These are phyloP conservation scores for Lepetodrilus schrolli DNA, from an alignment of 2,888 invertebrate species.

Conservation along the genomic window DNA sequence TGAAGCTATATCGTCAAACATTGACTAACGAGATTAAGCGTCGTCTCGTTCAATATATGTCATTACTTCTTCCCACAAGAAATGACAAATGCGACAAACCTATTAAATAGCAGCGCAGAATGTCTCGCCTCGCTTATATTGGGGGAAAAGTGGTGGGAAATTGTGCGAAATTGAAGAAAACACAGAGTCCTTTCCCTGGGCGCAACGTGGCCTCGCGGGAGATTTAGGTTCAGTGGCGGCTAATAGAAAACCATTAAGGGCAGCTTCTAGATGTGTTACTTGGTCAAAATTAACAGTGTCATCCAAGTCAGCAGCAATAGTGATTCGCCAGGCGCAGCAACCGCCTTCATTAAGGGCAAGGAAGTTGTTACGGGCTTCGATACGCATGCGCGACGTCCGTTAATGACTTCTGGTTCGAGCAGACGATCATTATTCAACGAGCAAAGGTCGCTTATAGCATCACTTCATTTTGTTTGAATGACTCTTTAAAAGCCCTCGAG, in stretches of 20 bases:
- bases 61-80: constrained; percentile 32
- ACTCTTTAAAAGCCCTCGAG: constrained; percentile 25
- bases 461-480: constrained; percentile 26
- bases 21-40: constrained; percentile 28
- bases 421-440: constrained; percentile 26
- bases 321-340: constrained; percentile 2
- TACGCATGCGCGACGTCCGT: constrained; percentile 20
- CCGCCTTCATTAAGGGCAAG: constrained; percentile 8
- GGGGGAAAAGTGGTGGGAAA: constrained; percentile 27
- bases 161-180: constrained; percentile 38
- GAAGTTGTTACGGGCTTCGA: constrained; percentile 19
- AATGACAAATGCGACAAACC: constrained; percentile 30
- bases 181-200: constrained; percentile 24
- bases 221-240: constrained; percentile 19
- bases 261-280: constrained; percentile 2
- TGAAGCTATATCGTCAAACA: constrained; percentile 12
- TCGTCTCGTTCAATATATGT: background rate
- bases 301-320: constrained; percentile 10
- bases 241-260: constrained; percentile 16
- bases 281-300: constrained; percentile 22
- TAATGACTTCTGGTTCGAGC: constrained; percentile 23
- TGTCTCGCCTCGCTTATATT: constrained; percentile 5
- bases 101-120: constrained; percentile 28
- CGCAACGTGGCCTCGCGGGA: background rate
- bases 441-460: constrained; percentile 22